These are phyloP conservation scores for Holothuria scabra DNA, from an alignment of 53 echinoderm and acorn worm species.

Conservation along the genomic window DNA sequence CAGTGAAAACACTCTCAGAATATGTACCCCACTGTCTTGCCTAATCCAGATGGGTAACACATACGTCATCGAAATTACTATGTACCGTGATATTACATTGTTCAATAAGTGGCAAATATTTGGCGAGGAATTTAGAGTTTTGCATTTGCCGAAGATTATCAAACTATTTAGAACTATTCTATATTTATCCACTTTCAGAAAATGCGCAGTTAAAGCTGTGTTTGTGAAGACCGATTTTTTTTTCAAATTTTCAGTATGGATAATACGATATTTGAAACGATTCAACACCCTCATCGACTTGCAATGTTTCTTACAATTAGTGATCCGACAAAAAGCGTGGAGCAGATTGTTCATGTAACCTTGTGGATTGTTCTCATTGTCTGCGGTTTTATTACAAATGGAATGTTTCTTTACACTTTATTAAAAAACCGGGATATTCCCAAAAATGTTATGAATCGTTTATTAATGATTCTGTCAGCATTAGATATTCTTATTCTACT, in stretches of 20 bases:
- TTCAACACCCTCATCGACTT: conserved; percentile 25
- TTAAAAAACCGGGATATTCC: neutral
- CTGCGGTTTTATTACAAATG: conserved; percentile 27
- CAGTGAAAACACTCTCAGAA: too few relatives aligned
- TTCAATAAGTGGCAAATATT: too few relatives aligned
- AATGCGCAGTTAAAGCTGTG: too few relatives aligned
- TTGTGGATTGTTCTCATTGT: conserved; percentile 1
- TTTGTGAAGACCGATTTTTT: too few relatives aligned
- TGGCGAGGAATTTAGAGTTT: too few relatives aligned
- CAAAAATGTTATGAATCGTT: conserved; percentile 13
- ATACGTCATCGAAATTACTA: too few relatives aligned
- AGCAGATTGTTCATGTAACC: neutral
- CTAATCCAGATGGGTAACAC: too few relatives aligned
- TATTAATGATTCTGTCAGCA: neutral
- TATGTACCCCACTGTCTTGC: too few relatives aligned
- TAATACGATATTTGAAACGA: neutral
- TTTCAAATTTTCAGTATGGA: neutral
- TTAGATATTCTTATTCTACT: conserved; percentile 8
- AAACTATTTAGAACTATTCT: too few relatives aligned
- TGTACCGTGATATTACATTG: too few relatives aligned
- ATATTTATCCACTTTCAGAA: too few relatives aligned
- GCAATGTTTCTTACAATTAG: conserved; percentile 13
- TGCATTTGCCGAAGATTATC: too few relatives aligned
- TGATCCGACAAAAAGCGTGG: neutral
- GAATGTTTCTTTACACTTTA: conserved; percentile 10